These are phyloP conservation scores for Drosophila sp. DNA, from an alignment of 1,140 invertebrate species.

Conservation along the genomic window DNA sequence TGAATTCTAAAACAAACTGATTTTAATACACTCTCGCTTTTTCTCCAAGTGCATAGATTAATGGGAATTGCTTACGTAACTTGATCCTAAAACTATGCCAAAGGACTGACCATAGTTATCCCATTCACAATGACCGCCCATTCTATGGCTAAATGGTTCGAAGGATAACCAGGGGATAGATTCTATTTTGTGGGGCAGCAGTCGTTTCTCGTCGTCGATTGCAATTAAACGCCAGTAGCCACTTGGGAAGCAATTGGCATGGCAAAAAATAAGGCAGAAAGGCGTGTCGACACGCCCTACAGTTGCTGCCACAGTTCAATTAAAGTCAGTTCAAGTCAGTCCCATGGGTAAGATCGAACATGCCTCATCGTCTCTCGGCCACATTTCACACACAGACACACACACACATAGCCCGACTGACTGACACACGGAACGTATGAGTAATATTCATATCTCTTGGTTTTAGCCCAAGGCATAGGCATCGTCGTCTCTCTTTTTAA, in stretches of 20 bases:
- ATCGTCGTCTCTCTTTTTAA: background rate
- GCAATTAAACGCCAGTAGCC: constrained; percentile 9
- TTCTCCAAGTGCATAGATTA: background rate
- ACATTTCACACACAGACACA: constrained; percentile 1
- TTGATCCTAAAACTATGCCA: background rate
- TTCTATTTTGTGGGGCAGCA: constrained; percentile 3
- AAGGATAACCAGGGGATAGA: background rate
- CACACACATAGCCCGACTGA: background rate
- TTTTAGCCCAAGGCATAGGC: constrained; percentile 2
- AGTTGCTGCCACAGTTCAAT: constrained; percentile 10
- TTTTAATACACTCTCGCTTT: background rate
- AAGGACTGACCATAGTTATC: background rate
- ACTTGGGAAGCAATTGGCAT: constrained; percentile 8
- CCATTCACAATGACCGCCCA: background rate
- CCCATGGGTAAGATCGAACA: constrained; percentile 8
- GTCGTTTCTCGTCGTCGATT: constrained; percentile 1
- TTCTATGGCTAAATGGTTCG: background rate
- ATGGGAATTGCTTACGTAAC: background rate
- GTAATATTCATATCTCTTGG: constrained; percentile 7
- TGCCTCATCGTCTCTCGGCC: background rate
- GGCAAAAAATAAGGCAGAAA: constrained; percentile 8
- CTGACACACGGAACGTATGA: background rate
- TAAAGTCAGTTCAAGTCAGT: constrained; percentile 5
- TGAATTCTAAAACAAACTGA: background rate
- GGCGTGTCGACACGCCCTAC: constrained; percentile 10